A percentile compares a stretch with the other conserved stretches of the same genome.
Conservation (phyloP, 2,113 vertebrate species). For the Brachirus orientalis region DNA sequence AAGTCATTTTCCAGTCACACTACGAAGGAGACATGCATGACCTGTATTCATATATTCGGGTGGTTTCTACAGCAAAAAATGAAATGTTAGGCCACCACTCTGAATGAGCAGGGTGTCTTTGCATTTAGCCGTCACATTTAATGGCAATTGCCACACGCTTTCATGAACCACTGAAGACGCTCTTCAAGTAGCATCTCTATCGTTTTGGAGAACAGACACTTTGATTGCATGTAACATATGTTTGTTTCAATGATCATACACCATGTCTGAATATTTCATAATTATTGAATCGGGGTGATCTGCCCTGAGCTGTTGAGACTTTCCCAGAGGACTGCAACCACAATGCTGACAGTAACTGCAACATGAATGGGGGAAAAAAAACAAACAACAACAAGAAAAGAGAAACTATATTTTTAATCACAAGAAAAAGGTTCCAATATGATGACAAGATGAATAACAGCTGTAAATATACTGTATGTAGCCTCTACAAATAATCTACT, state of each 20-base stretch:
- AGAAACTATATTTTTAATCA: too few relatives aligned
- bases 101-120: constrained; percentile 12
- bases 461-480: too few relatives aligned
- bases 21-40: neutral
- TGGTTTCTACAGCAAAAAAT: constrained; percentile 12
- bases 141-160: constrained; percentile 9
- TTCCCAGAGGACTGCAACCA: constrained; percentile 19
- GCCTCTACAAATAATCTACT: too few relatives aligned
- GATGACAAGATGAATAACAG: too few relatives aligned
- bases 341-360: constrained; percentile 35
- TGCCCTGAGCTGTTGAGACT: too few relatives aligned
- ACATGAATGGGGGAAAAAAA: too few relatives aligned
- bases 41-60: neutral
- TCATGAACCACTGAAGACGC: too few relatives aligned
- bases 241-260: constrained; percentile 21
- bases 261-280: constrained; percentile 49
- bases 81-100: constrained; percentile 1
- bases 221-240: constrained; percentile 6
- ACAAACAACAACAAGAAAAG: too few relatives aligned
- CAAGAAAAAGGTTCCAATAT: too few relatives aligned
- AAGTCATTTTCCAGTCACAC: constrained; percentile 5
- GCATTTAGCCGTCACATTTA: constrained; percentile 1
- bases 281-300: constrained; percentile 33
- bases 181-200: too few relatives aligned
- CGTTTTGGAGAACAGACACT: too few relatives aligned